A percentile compares a stretch with the other conserved stretches of the same genome.
Evolutionary conservation across 2,113 vertebrate species (phyloP).

Genomic region (Campylorhamphus procurvoides): DNA sequence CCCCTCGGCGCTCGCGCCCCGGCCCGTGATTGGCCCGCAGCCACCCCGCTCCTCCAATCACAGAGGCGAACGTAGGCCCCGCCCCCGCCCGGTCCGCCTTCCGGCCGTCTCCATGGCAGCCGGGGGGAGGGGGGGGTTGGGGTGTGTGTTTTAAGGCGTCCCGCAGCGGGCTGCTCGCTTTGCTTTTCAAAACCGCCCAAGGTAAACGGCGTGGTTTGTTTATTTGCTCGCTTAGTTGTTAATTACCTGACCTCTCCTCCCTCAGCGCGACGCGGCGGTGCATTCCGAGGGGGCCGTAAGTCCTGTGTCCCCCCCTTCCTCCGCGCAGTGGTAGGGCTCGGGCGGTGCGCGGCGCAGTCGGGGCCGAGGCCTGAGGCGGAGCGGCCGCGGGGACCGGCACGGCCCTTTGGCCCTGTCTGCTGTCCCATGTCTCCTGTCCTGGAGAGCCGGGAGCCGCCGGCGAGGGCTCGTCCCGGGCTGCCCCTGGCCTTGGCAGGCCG

Average conservation of each 20-base stretch:
- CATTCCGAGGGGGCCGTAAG: neutral
- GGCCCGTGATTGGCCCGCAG: neutral
- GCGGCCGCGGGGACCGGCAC: accelerated
- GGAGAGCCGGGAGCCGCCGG: accelerated
- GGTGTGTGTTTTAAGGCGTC: neutral
- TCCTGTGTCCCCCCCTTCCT: accelerated
- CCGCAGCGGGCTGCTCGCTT: neutral
- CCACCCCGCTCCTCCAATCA: neutral
- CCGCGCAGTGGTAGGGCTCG: neutral
- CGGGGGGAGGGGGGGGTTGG: neutral
- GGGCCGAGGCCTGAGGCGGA: neutral
- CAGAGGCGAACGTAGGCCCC: accelerated
- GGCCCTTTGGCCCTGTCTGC: neutral
- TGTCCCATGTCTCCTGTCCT: too few species aligned
- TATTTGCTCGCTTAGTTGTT: too few species aligned
- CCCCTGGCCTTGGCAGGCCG: neutral
- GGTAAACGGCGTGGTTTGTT: neutral
- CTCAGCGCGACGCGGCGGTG: neutral
- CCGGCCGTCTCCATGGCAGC: constrained; percentile 28
- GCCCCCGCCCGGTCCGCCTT: neutral
- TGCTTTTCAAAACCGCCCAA: neutral
- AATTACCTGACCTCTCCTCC: neutral
- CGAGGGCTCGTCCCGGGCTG: neutral
- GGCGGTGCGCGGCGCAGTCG: neutral
- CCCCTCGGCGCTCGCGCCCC: neutral